Percentiles rank a stretch among this genome's conserved stretches.
phyloP scores from a whole-genome alignment of 2,888 invertebrate genomes.

The Tanypteryx hageni region DNA sequence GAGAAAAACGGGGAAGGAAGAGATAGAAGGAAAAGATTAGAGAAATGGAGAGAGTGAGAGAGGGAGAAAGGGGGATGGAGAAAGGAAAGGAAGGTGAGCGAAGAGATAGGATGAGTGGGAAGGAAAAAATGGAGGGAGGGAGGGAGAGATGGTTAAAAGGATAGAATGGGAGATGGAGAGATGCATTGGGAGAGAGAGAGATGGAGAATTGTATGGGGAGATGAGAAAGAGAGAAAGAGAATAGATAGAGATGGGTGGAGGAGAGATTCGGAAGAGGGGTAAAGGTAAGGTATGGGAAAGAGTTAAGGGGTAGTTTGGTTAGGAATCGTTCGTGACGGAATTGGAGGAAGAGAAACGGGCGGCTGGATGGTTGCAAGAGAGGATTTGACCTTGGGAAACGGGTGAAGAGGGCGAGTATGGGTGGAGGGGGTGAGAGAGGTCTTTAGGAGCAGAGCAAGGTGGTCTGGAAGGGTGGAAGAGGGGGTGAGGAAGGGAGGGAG shows the following conservation, averaged over 20 bases:
- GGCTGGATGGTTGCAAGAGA: slow-evolving; percentile 5
- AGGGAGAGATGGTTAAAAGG: too few relatives aligned
- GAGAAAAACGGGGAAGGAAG: too few relatives aligned
- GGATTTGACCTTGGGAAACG: slow-evolving; percentile 32
- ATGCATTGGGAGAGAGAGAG: too few relatives aligned
- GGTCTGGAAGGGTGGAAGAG: background rate
- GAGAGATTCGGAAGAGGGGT: too few relatives aligned
- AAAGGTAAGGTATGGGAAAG: background rate
- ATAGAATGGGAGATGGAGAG: too few relatives aligned
- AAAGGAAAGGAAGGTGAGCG: too few relatives aligned
- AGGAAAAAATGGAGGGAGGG: too few relatives aligned
- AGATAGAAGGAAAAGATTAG: too few relatives aligned
- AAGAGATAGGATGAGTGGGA: too few relatives aligned
- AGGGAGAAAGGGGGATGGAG: background rate
- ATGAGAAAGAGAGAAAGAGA: too few relatives aligned
- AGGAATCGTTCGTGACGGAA: slow-evolving; percentile 16
- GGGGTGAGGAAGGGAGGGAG: background rate
- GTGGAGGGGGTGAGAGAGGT: background rate
- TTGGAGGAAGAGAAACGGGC: background rate
- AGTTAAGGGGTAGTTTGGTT: background rate
- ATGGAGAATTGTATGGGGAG: too few relatives aligned
- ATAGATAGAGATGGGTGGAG: too few relatives aligned
- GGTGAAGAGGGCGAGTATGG: background rate
- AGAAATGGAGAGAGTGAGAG: background rate
- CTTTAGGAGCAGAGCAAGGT: background rate